Evolutionary conservation across 2,113 vertebrate species (phyloP).

Genomic region (Eulacestoma nigropectus): DNA sequence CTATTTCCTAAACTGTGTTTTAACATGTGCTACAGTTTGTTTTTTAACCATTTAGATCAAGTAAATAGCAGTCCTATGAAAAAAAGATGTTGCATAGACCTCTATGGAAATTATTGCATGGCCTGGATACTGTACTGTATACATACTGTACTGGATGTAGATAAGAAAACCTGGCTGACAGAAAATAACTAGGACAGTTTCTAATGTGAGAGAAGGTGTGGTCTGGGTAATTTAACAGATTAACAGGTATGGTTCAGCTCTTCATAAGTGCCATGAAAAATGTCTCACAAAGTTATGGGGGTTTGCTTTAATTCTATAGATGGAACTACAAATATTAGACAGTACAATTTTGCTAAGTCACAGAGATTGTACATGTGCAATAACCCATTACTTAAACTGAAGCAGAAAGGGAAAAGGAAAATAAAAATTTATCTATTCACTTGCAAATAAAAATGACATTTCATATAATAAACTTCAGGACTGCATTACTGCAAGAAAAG

Average conservation of each 20-base stretch:
- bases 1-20: not conserved
- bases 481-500: not conserved
- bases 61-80: not conserved
- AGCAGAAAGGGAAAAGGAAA: not conserved
- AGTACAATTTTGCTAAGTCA: not conserved
- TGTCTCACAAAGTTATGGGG: not conserved
- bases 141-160: not conserved
- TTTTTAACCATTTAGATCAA: not conserved
- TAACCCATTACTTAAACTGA: not conserved
- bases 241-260: not conserved
- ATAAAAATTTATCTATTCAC: not conserved
- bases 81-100: not conserved
- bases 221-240: not conserved
- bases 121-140: too few species aligned
- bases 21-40: not conserved
- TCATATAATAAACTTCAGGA: not conserved
- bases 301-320: not conserved
- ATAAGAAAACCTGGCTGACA: not conserved
- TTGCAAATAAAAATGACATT: not conserved
- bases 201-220: not conserved
- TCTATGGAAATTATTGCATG: rapidly evolving
- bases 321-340: not conserved
- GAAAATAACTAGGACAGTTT: not conserved
- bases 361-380: not conserved
- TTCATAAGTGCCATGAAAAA: not conserved